Percentiles rank a stretch among this genome's conserved stretches.
These are phyloP conservation scores for Drosophila paulistorum DNA, from an alignment of 1,140 invertebrate genomes.

Conservation along the genomic window DNA sequence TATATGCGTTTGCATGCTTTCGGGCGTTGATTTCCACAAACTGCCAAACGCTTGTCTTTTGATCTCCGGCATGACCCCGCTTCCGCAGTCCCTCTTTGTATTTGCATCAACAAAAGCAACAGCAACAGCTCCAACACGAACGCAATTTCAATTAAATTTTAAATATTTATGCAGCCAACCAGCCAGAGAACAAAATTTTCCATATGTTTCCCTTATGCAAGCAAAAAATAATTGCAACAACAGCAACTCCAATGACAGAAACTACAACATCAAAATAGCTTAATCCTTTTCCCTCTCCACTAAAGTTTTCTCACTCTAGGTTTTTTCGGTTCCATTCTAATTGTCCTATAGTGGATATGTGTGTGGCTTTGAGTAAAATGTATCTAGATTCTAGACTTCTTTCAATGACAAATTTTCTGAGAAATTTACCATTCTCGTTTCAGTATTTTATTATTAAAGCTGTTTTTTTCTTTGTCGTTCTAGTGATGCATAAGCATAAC, in stretches of 20 bases:
- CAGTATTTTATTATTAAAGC: too few relatives aligned
- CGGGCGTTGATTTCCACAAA: constrained; percentile 76
- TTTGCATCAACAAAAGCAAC: constrained; percentile 5
- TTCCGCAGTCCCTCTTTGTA: constrained; percentile 5
- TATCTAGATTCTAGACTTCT: neutral
- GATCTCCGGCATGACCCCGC: constrained; percentile 57
- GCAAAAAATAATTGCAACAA: constrained; percentile 56
- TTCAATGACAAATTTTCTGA: neutral
- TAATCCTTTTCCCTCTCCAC: constrained; percentile 59
- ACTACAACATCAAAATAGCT: constrained; percentile 60
- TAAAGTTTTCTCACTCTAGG: constrained; percentile 30
- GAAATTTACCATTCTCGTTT: neutral
- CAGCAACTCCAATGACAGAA: constrained; percentile 57
- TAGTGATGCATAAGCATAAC: too few relatives aligned
- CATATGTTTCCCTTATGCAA: neutral
- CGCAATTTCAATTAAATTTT: constrained; percentile 81
- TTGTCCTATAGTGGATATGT: neutral
- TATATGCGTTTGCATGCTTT: constrained; percentile 45
- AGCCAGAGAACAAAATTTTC: constrained; percentile 27
- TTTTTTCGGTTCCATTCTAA: constrained; percentile 15
- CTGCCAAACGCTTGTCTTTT: constrained; percentile 79
- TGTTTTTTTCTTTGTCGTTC: too few relatives aligned
- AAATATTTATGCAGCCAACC: constrained; percentile 72
- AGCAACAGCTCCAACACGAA: constrained; percentile 25
- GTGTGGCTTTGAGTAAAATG: neutral